Base-by-base conservation (phyloP, 1,140 invertebrate species). In the Lethrus apterus region DNA sequence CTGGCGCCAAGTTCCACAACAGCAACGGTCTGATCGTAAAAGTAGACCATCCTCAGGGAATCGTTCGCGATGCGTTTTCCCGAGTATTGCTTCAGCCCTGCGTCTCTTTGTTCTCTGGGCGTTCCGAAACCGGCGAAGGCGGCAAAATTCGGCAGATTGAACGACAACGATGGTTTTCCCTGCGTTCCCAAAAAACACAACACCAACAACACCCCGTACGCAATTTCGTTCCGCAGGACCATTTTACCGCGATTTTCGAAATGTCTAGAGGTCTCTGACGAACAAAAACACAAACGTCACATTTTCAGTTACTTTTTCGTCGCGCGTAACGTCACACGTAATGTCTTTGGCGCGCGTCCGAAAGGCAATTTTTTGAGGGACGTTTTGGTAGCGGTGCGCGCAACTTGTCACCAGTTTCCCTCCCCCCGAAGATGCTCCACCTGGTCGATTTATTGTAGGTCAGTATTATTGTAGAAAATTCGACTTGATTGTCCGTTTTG, bases 21-120 rank as follows among this genome's bases (percentile, higher is more conserved):
- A 2, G 85, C 86, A 11, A 89, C 78, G 1, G 86, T 85, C 67
- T 86, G 83, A 56, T 88, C 86, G 63, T 84, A 73, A 64, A 79
- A 78, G 60, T 86, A 89, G 40, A 86, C 79, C 74, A 84, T 80
- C 30, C 77, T 63, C 19, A 78, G 66, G 7, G 80, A 81, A 43
- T 79, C 76, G 54, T 79, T 75, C 34, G 61, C 68, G 2, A 78
- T 63, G 31, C 79, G 67, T 26, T 75, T 61, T 1, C 81, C 81
- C 34, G 76, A 80, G 64, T 72, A 80, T 1, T 67, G 65, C 58
- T 78, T 77, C 31, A 71, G 62, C 4, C 62, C 64, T 1, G 63
- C 59, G 18, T 67, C 66, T 24, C 58, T 46, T 8, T 63, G 55
- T 8, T 24, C 48, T 34, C 15, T 48, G 5, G 13, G 46, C 10